Evolutionary conservation across 2,113 vertebrate species (phyloP).

Genomic region (Paratilapia polleni): DNA sequence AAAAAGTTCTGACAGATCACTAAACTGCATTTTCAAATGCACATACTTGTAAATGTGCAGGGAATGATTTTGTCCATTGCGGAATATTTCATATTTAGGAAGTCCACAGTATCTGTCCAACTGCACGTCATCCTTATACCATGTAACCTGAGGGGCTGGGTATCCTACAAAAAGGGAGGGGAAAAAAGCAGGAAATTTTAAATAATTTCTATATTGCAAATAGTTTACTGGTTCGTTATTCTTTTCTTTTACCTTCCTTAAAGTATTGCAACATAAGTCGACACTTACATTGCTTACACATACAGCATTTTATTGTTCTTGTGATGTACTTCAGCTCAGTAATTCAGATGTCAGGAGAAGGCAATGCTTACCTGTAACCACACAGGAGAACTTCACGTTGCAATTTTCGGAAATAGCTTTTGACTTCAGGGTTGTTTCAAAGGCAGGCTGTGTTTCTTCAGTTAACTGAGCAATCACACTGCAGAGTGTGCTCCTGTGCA

Average conservation of each 20-base stretch:
- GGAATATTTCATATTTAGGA: slow-evolving; percentile 95
- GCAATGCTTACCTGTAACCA: slow-evolving; percentile 88
- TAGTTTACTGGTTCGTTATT: background rate
- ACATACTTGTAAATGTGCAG: slow-evolving; percentile 95
- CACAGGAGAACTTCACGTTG: slow-evolving; percentile 93
- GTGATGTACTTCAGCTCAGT: background rate
- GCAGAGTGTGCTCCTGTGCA: slow-evolving; percentile 94
- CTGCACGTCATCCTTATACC: slow-evolving; percentile 96
- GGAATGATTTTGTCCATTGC: slow-evolving; percentile 89
- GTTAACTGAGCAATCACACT: slow-evolving; percentile 94
- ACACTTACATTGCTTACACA: background rate
- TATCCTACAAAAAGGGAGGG: slow-evolving; percentile 79
- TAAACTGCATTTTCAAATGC: slow-evolving; percentile 24
- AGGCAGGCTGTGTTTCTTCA: slow-evolving; percentile 93
- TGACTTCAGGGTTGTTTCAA: slow-evolving; percentile 93
- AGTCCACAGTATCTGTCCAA: slow-evolving; percentile 97
- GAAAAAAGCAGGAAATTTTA: background rate
- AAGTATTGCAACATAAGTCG: background rate
- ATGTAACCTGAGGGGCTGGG: slow-evolving; percentile 90
- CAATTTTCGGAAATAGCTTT: slow-evolving; percentile 90
- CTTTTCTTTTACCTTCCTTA: background rate
- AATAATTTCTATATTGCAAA: background rate
- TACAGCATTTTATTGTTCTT: background rate
- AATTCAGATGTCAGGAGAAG: background rate
- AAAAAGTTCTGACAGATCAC: background rate